Percentiles rank a stretch among this genome's conserved stretches.
phyloP scores from a whole-genome alignment of 2,888 invertebrate species.

The Cataglyphis livida region DNA sequence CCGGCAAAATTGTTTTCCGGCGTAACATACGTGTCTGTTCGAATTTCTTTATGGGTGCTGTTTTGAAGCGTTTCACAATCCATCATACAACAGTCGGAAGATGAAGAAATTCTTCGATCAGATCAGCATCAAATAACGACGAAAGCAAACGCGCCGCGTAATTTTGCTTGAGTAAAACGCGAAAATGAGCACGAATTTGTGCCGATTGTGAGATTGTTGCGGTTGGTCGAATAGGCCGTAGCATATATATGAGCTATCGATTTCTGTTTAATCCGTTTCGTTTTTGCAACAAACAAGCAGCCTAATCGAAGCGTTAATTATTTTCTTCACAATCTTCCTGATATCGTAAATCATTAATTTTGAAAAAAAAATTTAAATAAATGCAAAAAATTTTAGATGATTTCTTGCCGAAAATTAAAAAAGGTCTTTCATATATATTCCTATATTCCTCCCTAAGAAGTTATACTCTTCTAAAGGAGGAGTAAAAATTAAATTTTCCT shows the following conservation, averaged over 20 bases:
- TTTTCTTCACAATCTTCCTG: background rate
- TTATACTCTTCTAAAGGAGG: too few relatives aligned
- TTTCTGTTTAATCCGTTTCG: conserved; percentile 27
- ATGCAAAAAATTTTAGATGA: too few relatives aligned
- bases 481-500: too few relatives aligned
- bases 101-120: background rate
- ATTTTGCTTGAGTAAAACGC: conserved; percentile 15
- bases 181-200: background rate
- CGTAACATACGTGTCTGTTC: background rate
- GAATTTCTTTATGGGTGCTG: background rate
- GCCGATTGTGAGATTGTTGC: conserved; percentile 23
- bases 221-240: background rate
- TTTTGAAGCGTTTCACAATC: conserved; percentile 29
- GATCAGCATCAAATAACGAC: background rate
- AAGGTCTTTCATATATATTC: too few relatives aligned
- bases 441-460: too few relatives aligned
- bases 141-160: too few relatives aligned
- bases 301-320: background rate
- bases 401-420: too few relatives aligned
- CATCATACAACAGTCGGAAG: conserved; percentile 26
- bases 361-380: too few relatives aligned
- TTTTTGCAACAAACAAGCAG: background rate
- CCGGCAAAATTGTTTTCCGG: background rate
- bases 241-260: background rate
- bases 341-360: conserved; percentile 1